Conservation (phyloP, 2,888 invertebrate species). For the Latrodectus elegans region DNA sequence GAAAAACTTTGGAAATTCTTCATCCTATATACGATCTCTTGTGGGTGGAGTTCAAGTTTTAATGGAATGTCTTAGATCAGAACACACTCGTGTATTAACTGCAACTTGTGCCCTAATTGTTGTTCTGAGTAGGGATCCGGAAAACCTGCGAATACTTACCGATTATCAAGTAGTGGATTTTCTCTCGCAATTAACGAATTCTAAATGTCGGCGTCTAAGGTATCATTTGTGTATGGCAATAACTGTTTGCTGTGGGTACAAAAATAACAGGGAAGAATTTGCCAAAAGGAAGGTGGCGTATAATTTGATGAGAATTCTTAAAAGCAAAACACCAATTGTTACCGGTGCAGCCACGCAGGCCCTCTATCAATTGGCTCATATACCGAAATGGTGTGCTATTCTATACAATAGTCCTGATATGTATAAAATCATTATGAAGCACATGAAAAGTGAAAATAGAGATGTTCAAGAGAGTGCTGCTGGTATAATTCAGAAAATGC, state of each 20-base stretch:
- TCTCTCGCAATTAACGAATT: constrained; percentile 37
- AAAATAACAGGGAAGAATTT: constrained; percentile 49
- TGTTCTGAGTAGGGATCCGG: constrained; percentile 39
- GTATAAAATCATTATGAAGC: constrained; percentile 30
- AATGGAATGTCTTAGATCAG: constrained; percentile 23
- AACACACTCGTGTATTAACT: constrained; percentile 40
- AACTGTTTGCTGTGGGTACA: constrained; percentile 37
- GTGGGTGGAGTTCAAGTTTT: constrained; percentile 55
- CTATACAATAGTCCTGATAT: constrained; percentile 50
- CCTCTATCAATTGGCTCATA: constrained; percentile 41
- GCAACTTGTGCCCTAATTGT: constrained; percentile 55
- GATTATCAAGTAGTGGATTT: constrained; percentile 46
- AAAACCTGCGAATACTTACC: constrained; percentile 42
- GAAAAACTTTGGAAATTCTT: constrained; percentile 43
- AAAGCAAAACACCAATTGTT: constrained; percentile 32
- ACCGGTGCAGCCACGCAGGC: constrained; percentile 43
- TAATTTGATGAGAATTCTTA: constrained; percentile 42
- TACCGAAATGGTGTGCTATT: constrained; percentile 45
- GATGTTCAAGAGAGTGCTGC: constrained; percentile 52
- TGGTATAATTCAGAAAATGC: constrained; percentile 54
- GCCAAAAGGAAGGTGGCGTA: constrained; percentile 26
- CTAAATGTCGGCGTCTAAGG: constrained; percentile 42
- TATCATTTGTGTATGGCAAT: constrained; percentile 61
- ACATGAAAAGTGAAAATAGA: constrained; percentile 29
- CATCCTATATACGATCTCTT: constrained; percentile 39